phyloP scores from a whole-genome alignment of 2,888 invertebrate genomes.

The Emmelina monodactyla region DNA sequence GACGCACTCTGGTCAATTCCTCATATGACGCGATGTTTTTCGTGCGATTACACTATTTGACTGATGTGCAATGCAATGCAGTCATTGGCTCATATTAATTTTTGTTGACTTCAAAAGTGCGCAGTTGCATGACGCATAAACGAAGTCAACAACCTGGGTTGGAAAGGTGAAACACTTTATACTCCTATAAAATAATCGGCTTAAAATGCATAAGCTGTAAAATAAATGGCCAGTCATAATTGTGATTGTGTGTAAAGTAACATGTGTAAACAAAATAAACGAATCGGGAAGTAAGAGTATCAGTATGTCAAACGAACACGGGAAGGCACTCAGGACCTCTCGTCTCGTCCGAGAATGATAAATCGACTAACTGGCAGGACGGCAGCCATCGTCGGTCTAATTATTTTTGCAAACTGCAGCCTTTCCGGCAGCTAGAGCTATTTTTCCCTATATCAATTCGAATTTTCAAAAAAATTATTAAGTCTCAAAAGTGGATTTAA shows the following conservation, averaged over 20 bases:
- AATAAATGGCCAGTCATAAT: constrained; percentile 17
- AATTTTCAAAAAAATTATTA: too few species aligned
- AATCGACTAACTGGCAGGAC: too few species aligned
- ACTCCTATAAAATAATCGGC: too few species aligned
- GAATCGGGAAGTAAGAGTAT: constrained; percentile 22
- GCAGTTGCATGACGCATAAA: neutral
- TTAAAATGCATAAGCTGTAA: too few species aligned
- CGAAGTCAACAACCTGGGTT: neutral
- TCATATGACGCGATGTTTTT: constrained; percentile 22
- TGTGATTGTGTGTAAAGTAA: constrained; percentile 23
- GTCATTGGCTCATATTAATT: too few species aligned
- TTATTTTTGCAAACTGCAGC: constrained; percentile 31
- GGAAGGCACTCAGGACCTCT: constrained; percentile 53
- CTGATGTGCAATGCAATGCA: too few species aligned
- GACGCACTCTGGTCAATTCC: constrained; percentile 30
- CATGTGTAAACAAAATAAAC: constrained; percentile 47
- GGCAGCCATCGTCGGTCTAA: constrained; percentile 25
- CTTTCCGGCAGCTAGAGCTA: too few species aligned
- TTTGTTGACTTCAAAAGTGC: too few species aligned
- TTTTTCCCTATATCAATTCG: too few species aligned
- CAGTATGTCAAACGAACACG: constrained; percentile 44
- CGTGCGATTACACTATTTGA: constrained; percentile 23
- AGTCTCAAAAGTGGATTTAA: too few species aligned
- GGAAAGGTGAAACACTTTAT: neutral
- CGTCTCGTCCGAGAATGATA: constrained; percentile 46